These are phyloP conservation scores for Bovichtus variegatus DNA, from an alignment of 2,797 vertebrate species.

Conservation along the genomic window DNA sequence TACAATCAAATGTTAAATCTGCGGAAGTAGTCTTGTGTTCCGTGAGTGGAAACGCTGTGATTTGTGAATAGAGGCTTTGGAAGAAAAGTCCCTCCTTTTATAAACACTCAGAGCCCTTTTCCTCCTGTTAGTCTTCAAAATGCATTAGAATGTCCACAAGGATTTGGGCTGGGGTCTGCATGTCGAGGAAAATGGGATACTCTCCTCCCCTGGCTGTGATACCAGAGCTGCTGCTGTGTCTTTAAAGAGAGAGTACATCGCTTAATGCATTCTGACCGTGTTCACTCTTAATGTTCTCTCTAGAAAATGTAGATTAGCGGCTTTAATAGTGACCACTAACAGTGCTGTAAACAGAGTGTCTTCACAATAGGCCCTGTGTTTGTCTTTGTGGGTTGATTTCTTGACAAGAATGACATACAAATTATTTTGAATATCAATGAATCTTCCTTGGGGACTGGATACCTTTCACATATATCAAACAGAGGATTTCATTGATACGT, in stretches of 20 bases:
- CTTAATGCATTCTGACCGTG: slow-evolving; percentile 1
- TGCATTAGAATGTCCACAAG: neutral
- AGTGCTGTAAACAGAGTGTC: slow-evolving; percentile 4
- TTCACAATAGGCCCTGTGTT: neutral
- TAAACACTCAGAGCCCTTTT: slow-evolving; percentile 12
- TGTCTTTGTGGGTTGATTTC: slow-evolving; percentile 21
- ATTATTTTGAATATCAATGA: neutral
- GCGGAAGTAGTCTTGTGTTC: neutral
- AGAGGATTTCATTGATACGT: neutral
- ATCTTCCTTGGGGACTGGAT: neutral
- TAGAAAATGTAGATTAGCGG: slow-evolving; percentile 9
- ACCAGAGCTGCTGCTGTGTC: slow-evolving; percentile 3
- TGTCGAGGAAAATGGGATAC: slow-evolving; percentile 1
- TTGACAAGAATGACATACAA: no score
- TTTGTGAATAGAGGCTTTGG: neutral
- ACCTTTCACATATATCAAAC: neutral
- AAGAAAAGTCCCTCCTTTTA: neutral
- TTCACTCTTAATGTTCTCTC: slow-evolving; percentile 19
- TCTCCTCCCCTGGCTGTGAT: slow-evolving; percentile 1
- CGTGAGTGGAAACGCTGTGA: neutral
- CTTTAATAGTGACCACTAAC: slow-evolving; percentile 1
- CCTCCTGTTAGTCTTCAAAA: slow-evolving; percentile 3
- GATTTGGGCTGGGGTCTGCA: neutral
- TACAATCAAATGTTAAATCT: slow-evolving; percentile 12
- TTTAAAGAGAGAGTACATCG: slow-evolving; percentile 2